These are phyloP conservation scores for Epinotia brunnichana DNA, from an alignment of 2,888 invertebrate genomes.

Conservation along the genomic window DNA sequence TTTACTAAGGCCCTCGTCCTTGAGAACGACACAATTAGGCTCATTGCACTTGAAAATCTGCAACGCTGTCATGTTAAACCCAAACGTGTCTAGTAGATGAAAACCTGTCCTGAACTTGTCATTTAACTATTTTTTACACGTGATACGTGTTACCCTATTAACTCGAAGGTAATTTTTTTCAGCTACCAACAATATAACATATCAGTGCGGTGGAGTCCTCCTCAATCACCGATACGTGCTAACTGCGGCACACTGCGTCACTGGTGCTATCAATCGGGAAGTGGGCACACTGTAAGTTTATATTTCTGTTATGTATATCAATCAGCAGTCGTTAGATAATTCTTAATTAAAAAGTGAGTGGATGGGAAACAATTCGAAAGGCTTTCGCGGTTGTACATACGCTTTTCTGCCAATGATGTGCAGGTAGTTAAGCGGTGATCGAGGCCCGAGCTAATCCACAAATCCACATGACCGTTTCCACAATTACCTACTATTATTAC, in stretches of 20 bases:
- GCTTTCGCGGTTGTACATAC: too few species aligned
- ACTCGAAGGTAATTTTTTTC: constrained; percentile 5
- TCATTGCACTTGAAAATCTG: not conserved
- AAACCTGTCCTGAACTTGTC: not conserved
- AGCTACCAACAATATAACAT: constrained; percentile 68
- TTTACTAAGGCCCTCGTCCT: not conserved
- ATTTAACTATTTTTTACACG: not conserved
- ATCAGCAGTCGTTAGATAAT: too few species aligned
- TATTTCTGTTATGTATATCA: too few species aligned
- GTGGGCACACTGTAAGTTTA: constrained; percentile 84
- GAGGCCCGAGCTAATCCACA: too few species aligned
- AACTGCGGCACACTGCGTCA: constrained; percentile 86
- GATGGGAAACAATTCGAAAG: too few species aligned
- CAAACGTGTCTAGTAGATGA: too few species aligned
- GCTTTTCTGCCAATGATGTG: too few species aligned
- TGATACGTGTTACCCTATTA: not conserved
- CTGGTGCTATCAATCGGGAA: constrained; percentile 73
- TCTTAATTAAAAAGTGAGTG: too few species aligned
- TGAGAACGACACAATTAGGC: not conserved
- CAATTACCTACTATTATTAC: too few species aligned
- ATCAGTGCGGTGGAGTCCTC: constrained; percentile 85
- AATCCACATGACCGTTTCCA: too few species aligned
- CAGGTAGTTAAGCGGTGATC: too few species aligned
- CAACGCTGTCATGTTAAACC: too few species aligned
- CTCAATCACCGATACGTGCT: constrained; percentile 83